Percentiles rank a stretch among this genome's conserved stretches.
Evolutionary conservation across 2,888 invertebrate genomes (phyloP).

Genomic region (Nasonia oneida): DNA sequence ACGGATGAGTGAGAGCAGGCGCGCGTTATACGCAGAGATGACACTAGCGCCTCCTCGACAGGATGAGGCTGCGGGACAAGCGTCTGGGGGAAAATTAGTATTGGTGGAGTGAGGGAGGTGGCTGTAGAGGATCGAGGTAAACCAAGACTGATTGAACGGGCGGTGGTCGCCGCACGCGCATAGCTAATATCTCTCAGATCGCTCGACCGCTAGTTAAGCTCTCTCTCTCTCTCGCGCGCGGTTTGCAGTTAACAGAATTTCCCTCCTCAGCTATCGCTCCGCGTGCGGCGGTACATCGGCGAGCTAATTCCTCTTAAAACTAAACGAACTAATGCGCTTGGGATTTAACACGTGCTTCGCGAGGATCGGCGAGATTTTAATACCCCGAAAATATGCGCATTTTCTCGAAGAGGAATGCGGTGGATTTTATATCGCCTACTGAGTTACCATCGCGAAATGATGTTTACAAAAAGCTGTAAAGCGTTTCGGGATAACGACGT

Average conservation of each 20-base stretch:
- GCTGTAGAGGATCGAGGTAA: slow-evolving; percentile 31
- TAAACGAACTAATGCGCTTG: not conserved
- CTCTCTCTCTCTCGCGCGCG: not conserved
- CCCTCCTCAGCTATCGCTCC: not conserved
- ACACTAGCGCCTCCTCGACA: not conserved
- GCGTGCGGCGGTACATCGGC: not conserved
- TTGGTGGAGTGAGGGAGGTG: no score
- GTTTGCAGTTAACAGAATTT: slow-evolving; percentile 31
- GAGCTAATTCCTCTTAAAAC: slow-evolving; percentile 10
- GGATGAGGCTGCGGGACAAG: not conserved
- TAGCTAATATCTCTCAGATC: slow-evolving; percentile 30
- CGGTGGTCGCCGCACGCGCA: not conserved
- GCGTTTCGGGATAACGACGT: not conserved
- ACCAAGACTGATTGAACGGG: slow-evolving; percentile 45
- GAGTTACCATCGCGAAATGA: not conserved
- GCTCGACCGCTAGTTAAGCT: not conserved
- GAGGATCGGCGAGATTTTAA: not conserved
- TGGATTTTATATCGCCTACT: not conserved
- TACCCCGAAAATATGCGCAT: not conserved
- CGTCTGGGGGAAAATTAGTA: not conserved
- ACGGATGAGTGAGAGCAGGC: not conserved
- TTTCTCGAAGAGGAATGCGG: not conserved
- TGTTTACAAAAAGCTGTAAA: not conserved
- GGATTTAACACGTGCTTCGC: not conserved
- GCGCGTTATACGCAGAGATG: not conserved